Conservation (phyloP, 2,113 vertebrate genomes). For the Seriola aureovittata region DNA sequence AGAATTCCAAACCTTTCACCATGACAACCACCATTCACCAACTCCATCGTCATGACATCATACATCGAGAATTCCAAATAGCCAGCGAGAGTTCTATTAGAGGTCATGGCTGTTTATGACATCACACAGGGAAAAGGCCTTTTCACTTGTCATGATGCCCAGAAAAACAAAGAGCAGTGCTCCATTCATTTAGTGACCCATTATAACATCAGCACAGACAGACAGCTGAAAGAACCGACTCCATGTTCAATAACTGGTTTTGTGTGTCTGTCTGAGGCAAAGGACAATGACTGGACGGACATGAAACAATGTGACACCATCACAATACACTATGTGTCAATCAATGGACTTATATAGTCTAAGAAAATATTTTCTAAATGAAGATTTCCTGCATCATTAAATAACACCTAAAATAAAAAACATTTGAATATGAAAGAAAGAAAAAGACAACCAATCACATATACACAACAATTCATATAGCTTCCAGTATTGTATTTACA, state of each 20-base stretch:
- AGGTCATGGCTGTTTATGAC: not conserved
- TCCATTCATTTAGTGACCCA: not conserved
- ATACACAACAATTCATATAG: no score
- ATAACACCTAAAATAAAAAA: no score
- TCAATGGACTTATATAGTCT: not conserved
- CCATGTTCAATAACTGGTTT: slow-evolving; percentile 14
- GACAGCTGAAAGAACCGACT: slow-evolving; percentile 7
- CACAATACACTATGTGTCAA: not conserved
- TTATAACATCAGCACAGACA: slow-evolving; percentile 29
- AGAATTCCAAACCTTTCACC: not conserved
- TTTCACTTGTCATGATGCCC: not conserved
- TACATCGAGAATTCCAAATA: not conserved
- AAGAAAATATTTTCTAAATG: not conserved
- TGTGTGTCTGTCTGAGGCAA: slow-evolving; percentile 5
- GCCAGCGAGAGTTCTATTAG: not conserved
- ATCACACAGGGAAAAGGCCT: slow-evolving; percentile 2
- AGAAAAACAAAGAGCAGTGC: not conserved
- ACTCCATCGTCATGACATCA: not conserved
- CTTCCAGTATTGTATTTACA: no score
- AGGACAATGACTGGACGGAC: no score
- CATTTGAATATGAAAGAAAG: no score
- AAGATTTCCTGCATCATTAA: no score
- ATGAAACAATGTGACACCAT: slow-evolving; percentile 5
- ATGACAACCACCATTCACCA: not conserved
- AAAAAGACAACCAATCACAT: no score